Conservation (phyloP, 1,140 invertebrate species). For the Maconellicoccus hirsutus region DNA sequence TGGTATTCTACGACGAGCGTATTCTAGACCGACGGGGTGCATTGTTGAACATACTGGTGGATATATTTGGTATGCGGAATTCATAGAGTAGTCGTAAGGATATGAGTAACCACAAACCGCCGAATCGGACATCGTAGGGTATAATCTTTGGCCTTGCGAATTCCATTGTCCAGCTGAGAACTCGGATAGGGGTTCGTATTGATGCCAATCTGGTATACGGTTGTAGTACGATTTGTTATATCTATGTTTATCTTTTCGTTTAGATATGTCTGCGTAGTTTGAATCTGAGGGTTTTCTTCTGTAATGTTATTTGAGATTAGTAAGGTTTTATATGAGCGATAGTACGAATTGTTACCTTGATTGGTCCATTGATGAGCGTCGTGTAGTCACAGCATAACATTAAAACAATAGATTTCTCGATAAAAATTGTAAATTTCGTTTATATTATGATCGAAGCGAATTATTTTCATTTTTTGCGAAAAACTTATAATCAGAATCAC, state of each 20-base stretch:
- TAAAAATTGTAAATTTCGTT: too few species aligned
- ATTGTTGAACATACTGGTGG: constrained; percentile 30
- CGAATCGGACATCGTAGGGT: constrained; percentile 40
- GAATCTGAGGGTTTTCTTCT: not conserved
- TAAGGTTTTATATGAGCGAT: not conserved
- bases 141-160: constrained; percentile 36
- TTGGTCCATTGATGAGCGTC: not conserved
- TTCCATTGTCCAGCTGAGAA: constrained; percentile 24
- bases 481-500: too few species aligned
- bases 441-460: too few species aligned
- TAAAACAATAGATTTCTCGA: too few species aligned
- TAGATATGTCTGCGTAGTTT: not conserved
- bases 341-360: not conserved
- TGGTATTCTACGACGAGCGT: not conserved
- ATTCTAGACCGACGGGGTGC: constrained; percentile 31
- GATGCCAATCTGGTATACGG: not conserved
- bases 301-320: not conserved
- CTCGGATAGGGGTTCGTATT: constrained; percentile 23
- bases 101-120: constrained; percentile 41
- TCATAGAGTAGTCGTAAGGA: constrained; percentile 36
- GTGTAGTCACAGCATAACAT: too few species aligned
- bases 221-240: not conserved
- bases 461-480: too few species aligned
- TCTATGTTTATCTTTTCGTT: not conserved
- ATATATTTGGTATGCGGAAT: constrained; percentile 39